Evolutionary conservation across 2,797 vertebrate species (phyloP), one percentile per base, ranked within the genome.

Genomic region (Selene dorsalis): DNA sequence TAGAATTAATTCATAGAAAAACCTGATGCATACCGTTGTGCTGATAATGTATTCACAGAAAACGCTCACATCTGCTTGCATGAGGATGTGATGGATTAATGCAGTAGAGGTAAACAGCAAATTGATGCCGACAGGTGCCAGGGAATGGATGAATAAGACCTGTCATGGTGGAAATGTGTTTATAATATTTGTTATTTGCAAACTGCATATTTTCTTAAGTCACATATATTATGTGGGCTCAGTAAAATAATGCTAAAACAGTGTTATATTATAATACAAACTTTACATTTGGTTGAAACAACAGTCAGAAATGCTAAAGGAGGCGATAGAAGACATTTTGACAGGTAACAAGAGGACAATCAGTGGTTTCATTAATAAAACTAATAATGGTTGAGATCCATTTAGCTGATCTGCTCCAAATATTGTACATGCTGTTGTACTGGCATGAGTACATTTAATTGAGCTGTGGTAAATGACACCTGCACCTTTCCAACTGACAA

Each of bases 341-440:
- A 57, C 28, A 57, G 32, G 17, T 20, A 4, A 47, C 26, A 48
- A 17, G 11, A 52, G 22, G 39, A 64, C 32, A 24, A 43, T 24
- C 22, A 45, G 6, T 13, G 43, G 62, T 64, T 64, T 64, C 20
- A 64, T 35, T 64, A 48, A 16, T 48, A 47, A 64, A 32, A 30
- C 24, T 28, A 47, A 30, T 30, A 18, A 5, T 12, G 45, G 20
- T 30, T 50, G 12, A 50, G 14, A 50, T 65, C 41, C 62, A 53
- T 35, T n/a, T n/a, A 35, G 30, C 45, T 35, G 30, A 28, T 4
- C 32, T 50, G 20, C 11, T 64, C 13, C 26, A 4, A 24, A 1
- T 13, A 2, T 20, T 47, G 41, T 63, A 17, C 24, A 64, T 12
- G 41, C 41, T 28, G 60, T 41, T 24, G 45, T 41, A 48, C 43